A percentile compares a stretch with the other conserved stretches of the same genome.
These are phyloP conservation scores for Halictus rubicundus DNA, from an alignment of 1,140 invertebrate genomes.

Conservation along the genomic window DNA sequence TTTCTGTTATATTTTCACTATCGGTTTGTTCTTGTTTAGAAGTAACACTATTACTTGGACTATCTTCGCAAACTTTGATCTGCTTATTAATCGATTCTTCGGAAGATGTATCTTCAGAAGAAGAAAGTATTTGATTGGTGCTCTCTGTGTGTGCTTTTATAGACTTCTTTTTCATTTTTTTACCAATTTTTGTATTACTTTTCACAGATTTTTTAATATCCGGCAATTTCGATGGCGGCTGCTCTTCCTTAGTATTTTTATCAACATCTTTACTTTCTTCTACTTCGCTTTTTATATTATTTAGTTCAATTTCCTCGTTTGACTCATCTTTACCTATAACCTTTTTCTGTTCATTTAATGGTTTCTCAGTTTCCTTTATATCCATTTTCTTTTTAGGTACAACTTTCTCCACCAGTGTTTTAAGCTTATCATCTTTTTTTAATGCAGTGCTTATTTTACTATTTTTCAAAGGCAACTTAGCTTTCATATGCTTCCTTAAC, in stretches of 20 bases:
- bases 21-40: conserved; percentile 51
- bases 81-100: conserved; percentile 67
- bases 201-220: conserved; percentile 68
- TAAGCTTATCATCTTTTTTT: conserved; percentile 73
- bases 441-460: conserved; percentile 66
- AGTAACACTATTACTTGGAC: conserved; percentile 41
- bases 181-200: conserved; percentile 61
- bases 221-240: conserved; percentile 30
- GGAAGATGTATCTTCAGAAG: conserved; percentile 70
- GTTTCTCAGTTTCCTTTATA: conserved; percentile 71
- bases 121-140: conserved; percentile 62
- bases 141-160: conserved; percentile 71
- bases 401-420: conserved; percentile 74
- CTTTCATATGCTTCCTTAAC: conserved; percentile 74
- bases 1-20: conserved; percentile 60
- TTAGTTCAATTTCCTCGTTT: conserved; percentile 56
- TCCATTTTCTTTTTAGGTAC: conserved; percentile 72
- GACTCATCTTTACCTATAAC: conserved; percentile 63
- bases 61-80: conserved; percentile 62
- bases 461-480: conserved; percentile 71
- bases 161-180: conserved; percentile 69
- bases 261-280: conserved; percentile 72
- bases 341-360: conserved; percentile 66
- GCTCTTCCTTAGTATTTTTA: conserved; percentile 71
- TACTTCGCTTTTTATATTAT: conserved; percentile 72